Evolutionary conservation across 2,888 invertebrate genomes (phyloP), one percentile per base, ranked within the genome.

Genomic region (Meghimatium bilineatum): DNA sequence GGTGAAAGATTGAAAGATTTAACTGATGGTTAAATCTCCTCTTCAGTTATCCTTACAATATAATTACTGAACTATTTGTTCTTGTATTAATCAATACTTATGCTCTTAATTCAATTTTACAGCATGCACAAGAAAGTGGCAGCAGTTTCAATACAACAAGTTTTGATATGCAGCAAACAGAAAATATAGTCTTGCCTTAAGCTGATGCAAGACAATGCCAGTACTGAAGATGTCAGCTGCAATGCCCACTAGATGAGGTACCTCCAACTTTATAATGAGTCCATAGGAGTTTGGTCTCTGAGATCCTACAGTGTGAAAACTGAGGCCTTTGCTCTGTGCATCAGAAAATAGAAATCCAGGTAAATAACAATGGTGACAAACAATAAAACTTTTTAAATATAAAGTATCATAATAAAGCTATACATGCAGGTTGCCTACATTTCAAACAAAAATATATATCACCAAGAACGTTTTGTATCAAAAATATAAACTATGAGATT

Each of bases 231-330:
- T 94, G 93, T 98, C 97, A 91, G 97, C 97, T 91, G 97, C 97
- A 87, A 98, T 97, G 56, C 97, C 97, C 79, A 98, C 96, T 10
- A 98, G 95, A 94, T 98, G 98, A 0, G 98, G 98, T 95, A 97
- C 96, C 92, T 97, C 97, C 0, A 97, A 97, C 82, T 92, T 91
- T 10, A 92, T 89, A 80, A 91, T 86, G n/a, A 92, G 90, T n/a
- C 92, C 92, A 87, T 89, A 90, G 20, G 92, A 91, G 79, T 89
- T 92, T 32, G 89, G 85, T 17, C 89, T 88, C 20, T 89, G 89
- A 63, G 87, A 82, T 44, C 97, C 94, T 10, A 97, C 97, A 32
- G 90, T 89, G 52, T 90, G 87, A 66, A 92, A 90, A 82, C 90
- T 90, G 85, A 92, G 80, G 83, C 91, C 92, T 29, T 91, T 90